A percentile compares a stretch with the other conserved stretches of the same genome.
Evolutionary conservation across 2,797 vertebrate species (phyloP).

Genomic region (Crax fasciolata): DNA sequence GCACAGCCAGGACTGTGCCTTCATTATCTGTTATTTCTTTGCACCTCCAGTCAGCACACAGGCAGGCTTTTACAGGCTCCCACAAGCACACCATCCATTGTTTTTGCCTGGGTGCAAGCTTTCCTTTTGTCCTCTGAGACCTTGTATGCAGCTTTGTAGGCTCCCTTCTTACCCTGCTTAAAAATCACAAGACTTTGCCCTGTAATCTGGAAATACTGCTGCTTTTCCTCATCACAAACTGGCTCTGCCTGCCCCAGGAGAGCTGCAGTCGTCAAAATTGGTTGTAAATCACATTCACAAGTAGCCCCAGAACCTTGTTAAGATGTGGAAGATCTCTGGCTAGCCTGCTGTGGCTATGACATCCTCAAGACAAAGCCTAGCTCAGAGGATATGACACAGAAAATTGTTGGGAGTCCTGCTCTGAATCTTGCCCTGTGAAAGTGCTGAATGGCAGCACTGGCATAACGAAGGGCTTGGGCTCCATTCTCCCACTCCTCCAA

Average conservation of each 20-base stretch:
- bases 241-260: neutral
- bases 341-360: neutral
- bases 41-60: neutral
- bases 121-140: slow-evolving; percentile 21
- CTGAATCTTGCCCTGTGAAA: neutral
- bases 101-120: neutral
- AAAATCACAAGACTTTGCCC: neutral
- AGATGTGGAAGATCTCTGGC: neutral
- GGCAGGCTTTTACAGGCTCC: neutral
- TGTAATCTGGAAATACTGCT: neutral
- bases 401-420: neutral
- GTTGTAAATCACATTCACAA: slow-evolving; percentile 39
- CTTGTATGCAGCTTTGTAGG: neutral
- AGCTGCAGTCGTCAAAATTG: neutral
- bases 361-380: neutral
- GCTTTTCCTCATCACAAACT: neutral
- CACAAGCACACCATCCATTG: neutral
- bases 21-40: slow-evolving; percentile 41
- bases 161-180: neutral
- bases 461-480: neutral
- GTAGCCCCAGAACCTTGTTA: slow-evolving; percentile 19
- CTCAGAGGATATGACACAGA: neutral
- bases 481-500: neutral
- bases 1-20: slow-evolving; percentile 27
- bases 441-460: neutral